A percentile compares a stretch with the other conserved stretches of the same genome.
Evolutionary conservation across 2,113 vertebrate species (phyloP).

Genomic region (Halcyon senegalensis): DNA sequence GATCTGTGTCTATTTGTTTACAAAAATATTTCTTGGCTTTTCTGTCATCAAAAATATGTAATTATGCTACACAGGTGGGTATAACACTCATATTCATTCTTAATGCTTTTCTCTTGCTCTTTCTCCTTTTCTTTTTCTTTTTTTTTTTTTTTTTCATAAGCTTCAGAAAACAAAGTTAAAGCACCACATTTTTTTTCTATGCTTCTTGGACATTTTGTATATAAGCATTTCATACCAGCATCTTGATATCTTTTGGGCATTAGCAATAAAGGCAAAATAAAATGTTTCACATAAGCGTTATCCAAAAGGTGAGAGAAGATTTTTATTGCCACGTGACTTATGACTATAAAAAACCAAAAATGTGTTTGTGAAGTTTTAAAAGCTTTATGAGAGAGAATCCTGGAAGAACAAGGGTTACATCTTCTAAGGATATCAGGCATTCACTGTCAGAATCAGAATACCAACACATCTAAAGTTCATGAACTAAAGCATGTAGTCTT

Average conservation of each 20-base stretch:
- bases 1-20: not conserved
- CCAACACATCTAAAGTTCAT: not conserved
- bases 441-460: not conserved
- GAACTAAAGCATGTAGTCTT: not conserved
- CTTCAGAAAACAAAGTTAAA: not conserved
- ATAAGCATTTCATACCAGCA: not conserved
- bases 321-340: not conserved
- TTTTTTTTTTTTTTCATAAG: not conserved
- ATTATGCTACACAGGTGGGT: not conserved
- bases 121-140: too few relatives aligned
- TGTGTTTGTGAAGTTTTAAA: not conserved
- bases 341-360: not conserved
- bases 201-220: not conserved
- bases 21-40: not conserved
- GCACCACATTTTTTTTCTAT: not conserved
- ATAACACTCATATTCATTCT: not conserved
- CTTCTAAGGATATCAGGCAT: not conserved
- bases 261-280: not conserved
- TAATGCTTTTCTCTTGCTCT: not conserved
- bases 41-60: not conserved
- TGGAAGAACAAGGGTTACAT: not conserved
- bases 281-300: not conserved
- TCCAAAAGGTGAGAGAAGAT: not conserved
- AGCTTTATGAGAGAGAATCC: not conserved
- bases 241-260: not conserved